A percentile compares a stretch with the other conserved stretches of the same genome.
Conservation (phyloP, 2,797 vertebrate genomes). For the Hydrophis major region DNA sequence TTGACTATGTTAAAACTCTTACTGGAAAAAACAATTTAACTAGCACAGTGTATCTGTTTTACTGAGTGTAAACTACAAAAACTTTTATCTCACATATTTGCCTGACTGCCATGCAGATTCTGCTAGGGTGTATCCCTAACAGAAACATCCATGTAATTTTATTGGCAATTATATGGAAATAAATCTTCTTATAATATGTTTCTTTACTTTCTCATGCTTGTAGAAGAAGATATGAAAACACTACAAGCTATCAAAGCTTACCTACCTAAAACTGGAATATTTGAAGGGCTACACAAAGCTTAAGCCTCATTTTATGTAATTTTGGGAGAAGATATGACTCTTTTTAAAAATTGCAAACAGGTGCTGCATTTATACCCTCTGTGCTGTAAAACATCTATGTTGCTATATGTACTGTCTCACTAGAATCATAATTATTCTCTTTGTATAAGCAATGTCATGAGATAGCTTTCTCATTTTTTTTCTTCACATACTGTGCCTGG, state of each 20-base stretch:
- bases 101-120: too few relatives aligned
- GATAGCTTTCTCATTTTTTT: background rate
- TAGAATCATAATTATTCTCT: background rate
- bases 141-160: background rate
- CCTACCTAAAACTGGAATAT: background rate
- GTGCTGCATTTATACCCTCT: background rate
- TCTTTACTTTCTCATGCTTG: background rate
- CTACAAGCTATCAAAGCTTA: slow-evolving; percentile 28
- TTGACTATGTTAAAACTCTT: too few relatives aligned
- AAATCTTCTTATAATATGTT: background rate
- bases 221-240: background rate
- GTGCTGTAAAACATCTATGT: background rate
- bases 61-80: too few relatives aligned
- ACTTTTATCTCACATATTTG: too few relatives aligned
- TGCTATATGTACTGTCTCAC: background rate
- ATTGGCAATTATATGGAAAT: background rate
- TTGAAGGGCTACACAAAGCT: background rate
- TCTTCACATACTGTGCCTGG: background rate
- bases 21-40: too few relatives aligned
- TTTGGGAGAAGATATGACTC: background rate
- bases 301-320: background rate
- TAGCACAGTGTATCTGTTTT: too few relatives aligned
- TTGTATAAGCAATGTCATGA: background rate
- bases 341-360: background rate
- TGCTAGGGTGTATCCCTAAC: too few relatives aligned